Base-by-base conservation (phyloP, 2,888 invertebrate genomes). In the Hofmannophila pseudospretella region DNA sequence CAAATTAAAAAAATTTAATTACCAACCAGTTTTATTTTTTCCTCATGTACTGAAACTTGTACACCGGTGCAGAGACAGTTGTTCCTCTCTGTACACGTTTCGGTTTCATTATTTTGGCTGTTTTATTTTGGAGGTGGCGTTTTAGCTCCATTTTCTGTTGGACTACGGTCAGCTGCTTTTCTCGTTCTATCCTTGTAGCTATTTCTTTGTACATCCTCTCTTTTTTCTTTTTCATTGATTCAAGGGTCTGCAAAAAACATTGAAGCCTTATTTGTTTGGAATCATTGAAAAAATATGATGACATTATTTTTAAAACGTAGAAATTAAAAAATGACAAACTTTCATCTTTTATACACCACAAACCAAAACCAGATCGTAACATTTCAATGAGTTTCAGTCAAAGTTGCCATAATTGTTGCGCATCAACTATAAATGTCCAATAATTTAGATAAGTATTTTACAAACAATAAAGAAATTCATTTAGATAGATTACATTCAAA, bases 81-180 rank as follows among this genome's bases (percentile, higher is more conserved):
- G 92, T 91, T 1, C 90, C 95, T 4, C 71, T 67, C 36, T 87
- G 86, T 1, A 95, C 57, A 48, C 86, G 82, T 58, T 90, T 92
- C 0, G 94, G 94, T 51, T 91, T 92, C 29, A 91, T 56, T 0
- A 86, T 59, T 30, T 89, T 90, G 33, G 89, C 91, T 47, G 27
- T n/a, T 12, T 38, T 41, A 16, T 90, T 90, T 47, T 92, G 90
- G 0, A 96, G 66, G 33, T 90, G 88, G 29, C 89, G 88, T 47
- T 92, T 91, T 1, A 95, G 63, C 69, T 94, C 92, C 70, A 97
- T 85, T 72, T 96, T 96, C 49, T 92, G 90, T 58, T 95, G 93
- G 4, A 95, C 88, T 0, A 96, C 77, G 0, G 90, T 85, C 1
- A 97, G 69, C 58, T 96, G 91, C 33, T 90, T 90, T 67, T 95